Percentiles rank a stretch among this genome's conserved stretches.
These are phyloP conservation scores for Zhuqinia jingwanae DNA, from an alignment of 2,888 invertebrate species.

Conservation along the genomic window DNA sequence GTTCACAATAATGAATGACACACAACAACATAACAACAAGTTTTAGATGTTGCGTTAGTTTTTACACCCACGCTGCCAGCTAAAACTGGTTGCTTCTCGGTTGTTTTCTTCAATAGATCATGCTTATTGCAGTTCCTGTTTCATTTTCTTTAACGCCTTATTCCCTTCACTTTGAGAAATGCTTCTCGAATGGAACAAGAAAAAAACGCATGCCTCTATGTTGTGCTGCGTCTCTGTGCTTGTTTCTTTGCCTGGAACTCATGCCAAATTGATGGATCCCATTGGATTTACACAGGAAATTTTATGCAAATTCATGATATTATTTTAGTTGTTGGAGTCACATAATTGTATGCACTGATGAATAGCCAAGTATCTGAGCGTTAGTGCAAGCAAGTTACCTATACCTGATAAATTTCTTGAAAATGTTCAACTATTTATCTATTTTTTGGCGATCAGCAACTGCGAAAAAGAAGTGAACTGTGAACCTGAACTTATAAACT, in stretches of 20 bases:
- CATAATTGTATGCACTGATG: no score
- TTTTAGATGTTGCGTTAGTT: no score
- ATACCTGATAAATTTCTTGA: no score
- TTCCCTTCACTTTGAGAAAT: background rate
- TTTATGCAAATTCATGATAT: slow-evolving; percentile 23
- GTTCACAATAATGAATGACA: slow-evolving; percentile 18
- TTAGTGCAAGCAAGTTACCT: no score
- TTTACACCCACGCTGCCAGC: slow-evolving; percentile 26
- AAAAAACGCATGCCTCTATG: background rate
- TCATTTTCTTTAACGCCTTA: slow-evolving; percentile 31
- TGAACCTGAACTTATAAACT: slow-evolving; percentile 31
- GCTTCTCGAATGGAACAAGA: background rate
- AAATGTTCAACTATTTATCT: no score
- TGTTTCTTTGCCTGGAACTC: slow-evolving; percentile 4
- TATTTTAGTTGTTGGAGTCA: no score
- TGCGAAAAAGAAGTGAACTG: no score
- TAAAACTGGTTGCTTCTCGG: slow-evolving; percentile 29
- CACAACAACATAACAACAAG: slow-evolving; percentile 3
- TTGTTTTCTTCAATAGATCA: slow-evolving; percentile 17
- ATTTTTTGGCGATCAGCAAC: no score
- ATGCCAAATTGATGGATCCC: slow-evolving; percentile 50
- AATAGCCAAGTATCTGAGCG: no score
- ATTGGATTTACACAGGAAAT: slow-evolving; percentile 51
- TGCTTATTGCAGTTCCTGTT: slow-evolving; percentile 41
- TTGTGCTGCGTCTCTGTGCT: no score